These are phyloP conservation scores for Campoplex capitator DNA, from an alignment of 2,888 invertebrate genomes.

Conservation along the genomic window DNA sequence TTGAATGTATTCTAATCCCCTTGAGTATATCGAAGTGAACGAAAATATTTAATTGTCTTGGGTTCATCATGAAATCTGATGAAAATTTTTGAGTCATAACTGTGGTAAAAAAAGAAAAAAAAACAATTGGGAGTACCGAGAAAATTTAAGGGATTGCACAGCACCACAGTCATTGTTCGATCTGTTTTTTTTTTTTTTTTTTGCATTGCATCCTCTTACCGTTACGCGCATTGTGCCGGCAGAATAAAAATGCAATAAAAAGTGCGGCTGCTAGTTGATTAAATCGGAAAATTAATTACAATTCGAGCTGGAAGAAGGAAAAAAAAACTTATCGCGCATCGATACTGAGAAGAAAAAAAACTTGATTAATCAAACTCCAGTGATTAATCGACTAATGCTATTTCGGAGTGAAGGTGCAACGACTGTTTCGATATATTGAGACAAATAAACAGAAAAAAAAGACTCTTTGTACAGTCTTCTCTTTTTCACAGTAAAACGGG, in stretches of 20 bases:
- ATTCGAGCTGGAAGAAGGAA: not conserved
- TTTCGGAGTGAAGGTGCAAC: constrained; percentile 48
- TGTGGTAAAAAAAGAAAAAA: not conserved
- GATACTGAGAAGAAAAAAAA: constrained; percentile 26
- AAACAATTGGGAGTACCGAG: not conserved
- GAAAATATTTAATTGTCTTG: not conserved
- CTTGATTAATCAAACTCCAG: constrained; percentile 43
- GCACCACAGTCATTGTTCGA: not conserved
- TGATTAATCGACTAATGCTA: constrained; percentile 17
- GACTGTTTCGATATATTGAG: constrained; percentile 45
- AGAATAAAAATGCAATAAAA: constrained; percentile 22
- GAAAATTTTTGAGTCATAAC: not conserved
- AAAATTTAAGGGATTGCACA: constrained; percentile 1
- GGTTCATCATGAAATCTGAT: not conserved
- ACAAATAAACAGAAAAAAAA: constrained; percentile 1
- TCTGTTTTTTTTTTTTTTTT: constrained; percentile 1
- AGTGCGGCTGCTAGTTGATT: constrained; percentile 53
- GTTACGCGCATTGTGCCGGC: constrained; percentile 21
- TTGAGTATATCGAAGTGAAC: not conserved
- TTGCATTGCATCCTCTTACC: constrained; percentile 7
- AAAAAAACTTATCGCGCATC: not conserved
- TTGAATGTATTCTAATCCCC: not conserved
- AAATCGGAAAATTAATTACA: constrained; percentile 54
- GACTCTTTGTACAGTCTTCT: not conserved
- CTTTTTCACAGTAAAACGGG: constrained; percentile 14